Conservation (phyloP, 2,888 invertebrate genomes). For the Graphium colonna region DNA sequence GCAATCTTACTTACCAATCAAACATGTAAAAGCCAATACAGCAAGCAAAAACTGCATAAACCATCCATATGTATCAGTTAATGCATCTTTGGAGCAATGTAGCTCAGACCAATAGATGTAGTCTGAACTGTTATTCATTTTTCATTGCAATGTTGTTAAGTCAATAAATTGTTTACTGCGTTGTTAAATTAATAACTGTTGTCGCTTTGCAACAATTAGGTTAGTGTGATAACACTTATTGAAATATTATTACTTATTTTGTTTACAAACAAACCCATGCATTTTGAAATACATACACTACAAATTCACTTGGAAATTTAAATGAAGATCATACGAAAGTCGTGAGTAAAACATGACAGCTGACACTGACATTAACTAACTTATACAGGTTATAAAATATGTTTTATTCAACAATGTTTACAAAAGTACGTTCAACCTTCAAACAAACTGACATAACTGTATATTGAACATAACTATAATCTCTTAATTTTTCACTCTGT, state of each 20-base stretch:
- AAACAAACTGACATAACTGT: too few species aligned
- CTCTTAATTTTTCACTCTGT: too few species aligned
- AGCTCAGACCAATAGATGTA: conserved; percentile 69
- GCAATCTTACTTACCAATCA: conserved; percentile 79
- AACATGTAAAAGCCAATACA: conserved; percentile 84
- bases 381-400: too few species aligned
- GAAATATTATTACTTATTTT: neutral
- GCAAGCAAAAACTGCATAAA: conserved; percentile 85
- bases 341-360: too few species aligned
- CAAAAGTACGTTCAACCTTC: too few species aligned
- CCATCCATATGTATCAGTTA: conserved; percentile 87
- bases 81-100: conserved; percentile 85
- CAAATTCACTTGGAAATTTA: too few species aligned
- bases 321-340: too few species aligned
- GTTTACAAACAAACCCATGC: too few species aligned
- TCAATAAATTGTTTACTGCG: neutral
- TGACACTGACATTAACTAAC: too few species aligned
- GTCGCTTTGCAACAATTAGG: neutral
- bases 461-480: too few species aligned
- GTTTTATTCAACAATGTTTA: too few species aligned
- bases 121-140: conserved; percentile 72
- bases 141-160: conserved; percentile 44
- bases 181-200: neutral
- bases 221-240: neutral
- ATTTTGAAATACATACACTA: too few species aligned